A percentile compares a stretch with the other conserved stretches of the same genome.
phyloP scores from a whole-genome alignment of 2,113 vertebrate species.

The Prinia subflava region DNA sequence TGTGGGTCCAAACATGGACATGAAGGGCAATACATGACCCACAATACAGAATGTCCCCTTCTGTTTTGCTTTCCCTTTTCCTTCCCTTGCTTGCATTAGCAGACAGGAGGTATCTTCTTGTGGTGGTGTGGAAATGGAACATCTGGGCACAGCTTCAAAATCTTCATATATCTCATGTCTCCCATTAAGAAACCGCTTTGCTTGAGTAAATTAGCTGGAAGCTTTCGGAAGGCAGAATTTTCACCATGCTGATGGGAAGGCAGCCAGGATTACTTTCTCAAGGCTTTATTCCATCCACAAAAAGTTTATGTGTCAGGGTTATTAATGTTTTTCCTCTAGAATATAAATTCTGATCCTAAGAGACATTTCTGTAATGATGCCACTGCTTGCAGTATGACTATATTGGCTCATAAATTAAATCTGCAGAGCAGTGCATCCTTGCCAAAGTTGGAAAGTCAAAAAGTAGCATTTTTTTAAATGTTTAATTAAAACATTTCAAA shows the following conservation, averaged over 20 bases:
- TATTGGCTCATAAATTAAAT: neutral
- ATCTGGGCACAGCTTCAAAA: neutral
- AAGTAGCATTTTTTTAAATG: accelerated
- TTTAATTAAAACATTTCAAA: neutral
- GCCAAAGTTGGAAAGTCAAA: conserved; percentile 11
- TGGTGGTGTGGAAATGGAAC: neutral
- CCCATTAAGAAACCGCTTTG: neutral
- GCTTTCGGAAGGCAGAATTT: neutral
- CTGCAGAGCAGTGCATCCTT: neutral
- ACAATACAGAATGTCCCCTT: neutral
- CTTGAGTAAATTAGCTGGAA: neutral
- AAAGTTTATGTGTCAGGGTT: neutral
- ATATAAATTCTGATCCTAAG: neutral
- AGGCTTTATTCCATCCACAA: neutral
- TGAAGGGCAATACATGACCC: neutral
- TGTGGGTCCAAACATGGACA: neutral
- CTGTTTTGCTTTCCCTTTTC: neutral
- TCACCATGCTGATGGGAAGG: neutral
- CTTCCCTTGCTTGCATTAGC: neutral
- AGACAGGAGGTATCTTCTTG: neutral
- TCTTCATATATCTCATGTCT: neutral
- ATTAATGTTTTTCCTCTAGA: neutral
- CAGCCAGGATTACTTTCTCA: neutral
- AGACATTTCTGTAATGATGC: neutral
- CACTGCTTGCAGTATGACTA: neutral